Evolutionary conservation across 2,113 vertebrate genomes (phyloP).

Genomic region (Phaethornis superciliosus): DNA sequence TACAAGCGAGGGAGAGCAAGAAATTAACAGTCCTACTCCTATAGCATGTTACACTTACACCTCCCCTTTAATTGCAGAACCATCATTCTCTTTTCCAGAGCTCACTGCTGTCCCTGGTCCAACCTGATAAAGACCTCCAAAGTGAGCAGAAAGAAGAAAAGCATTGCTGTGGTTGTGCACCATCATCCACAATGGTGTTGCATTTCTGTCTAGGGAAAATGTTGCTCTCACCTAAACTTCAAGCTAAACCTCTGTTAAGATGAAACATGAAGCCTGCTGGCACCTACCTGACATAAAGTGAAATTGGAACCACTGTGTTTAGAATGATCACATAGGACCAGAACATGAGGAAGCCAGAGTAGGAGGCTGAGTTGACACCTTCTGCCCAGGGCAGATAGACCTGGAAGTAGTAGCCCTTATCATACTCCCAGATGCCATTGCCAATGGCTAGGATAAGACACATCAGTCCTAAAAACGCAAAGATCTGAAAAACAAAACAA

Average conservation of each 20-base stretch:
- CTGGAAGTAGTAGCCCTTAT: constrained; percentile 83
- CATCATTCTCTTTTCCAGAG: not conserved
- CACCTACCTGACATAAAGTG: constrained; percentile 91
- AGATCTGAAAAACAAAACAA: constrained; percentile 79
- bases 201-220: not conserved
- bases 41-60: not conserved
- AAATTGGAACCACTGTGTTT: constrained; percentile 97
- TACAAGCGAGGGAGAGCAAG: not conserved
- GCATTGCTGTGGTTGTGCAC: rapidly evolving
- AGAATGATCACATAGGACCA: constrained; percentile 97
- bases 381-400: constrained; percentile 83
- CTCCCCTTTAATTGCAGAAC: not conserved
- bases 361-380: constrained; percentile 67
- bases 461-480: constrained; percentile 85
- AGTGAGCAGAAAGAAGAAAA: not conserved
- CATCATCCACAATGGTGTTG: not conserved
- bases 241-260: not conserved
- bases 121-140: not conserved
- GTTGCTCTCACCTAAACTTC: not conserved
- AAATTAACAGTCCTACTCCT: not conserved
- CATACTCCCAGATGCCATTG: constrained; percentile 87
- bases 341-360: constrained; percentile 86
- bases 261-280: not conserved
- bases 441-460: constrained; percentile 87
- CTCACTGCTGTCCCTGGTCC: not conserved